Conservation (phyloP, 2,888 invertebrate genomes). For the Aporophyla lueneburgensis region DNA sequence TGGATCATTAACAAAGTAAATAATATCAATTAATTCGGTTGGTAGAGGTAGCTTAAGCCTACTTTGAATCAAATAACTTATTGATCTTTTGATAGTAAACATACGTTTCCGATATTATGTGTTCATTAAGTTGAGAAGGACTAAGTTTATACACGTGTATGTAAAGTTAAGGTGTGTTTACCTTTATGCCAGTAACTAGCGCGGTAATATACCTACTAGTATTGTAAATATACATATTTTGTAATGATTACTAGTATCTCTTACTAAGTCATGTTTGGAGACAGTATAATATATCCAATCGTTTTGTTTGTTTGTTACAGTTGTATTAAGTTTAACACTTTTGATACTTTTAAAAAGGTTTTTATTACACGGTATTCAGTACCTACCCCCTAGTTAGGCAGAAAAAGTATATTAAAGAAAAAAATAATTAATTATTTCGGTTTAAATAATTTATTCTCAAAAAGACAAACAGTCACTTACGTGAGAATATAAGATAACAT, state of each 20-base stretch:
- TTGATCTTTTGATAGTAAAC: slow-evolving; percentile 8
- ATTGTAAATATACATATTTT: slow-evolving; percentile 20
- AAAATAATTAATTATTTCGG: no score
- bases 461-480: no score
- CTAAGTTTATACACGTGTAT: slow-evolving; percentile 2
- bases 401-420: no score
- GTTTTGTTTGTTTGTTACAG: no score
- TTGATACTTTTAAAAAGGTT: no score
- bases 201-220: not conserved
- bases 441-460: no score
- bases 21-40: not conserved
- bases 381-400: no score
- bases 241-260: not conserved
- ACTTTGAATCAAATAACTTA: slow-evolving; percentile 17
- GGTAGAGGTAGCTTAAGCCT: not conserved
- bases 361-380: no score
- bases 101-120: slow-evolving; percentile 15
- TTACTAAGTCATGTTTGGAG: not conserved
- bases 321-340: no score
- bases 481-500: no score
- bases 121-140: slow-evolving; percentile 8
- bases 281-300: not conserved
- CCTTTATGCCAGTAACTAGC: not conserved
- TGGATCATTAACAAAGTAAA: not conserved
- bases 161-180: not conserved